Percentiles rank a stretch among this genome's conserved stretches.
phyloP scores from a whole-genome alignment of 2,888 invertebrate genomes.

The Trichogramma evanescens region DNA sequence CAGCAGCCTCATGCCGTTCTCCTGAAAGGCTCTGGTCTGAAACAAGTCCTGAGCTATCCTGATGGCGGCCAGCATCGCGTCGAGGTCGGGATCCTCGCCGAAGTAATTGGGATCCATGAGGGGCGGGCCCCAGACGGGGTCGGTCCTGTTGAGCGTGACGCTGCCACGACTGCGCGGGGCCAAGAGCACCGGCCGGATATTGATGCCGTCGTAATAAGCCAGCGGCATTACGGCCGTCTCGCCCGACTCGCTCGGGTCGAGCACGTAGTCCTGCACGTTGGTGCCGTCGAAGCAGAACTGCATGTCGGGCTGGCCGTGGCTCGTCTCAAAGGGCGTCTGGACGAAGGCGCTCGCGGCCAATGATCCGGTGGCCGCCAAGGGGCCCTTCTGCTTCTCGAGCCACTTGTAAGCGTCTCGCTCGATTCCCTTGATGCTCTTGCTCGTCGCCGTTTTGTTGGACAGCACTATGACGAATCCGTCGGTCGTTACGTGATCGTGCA shows the following conservation, averaged over 20 bases:
- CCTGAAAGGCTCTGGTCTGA: slow-evolving; percentile 54
- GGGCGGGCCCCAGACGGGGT: slow-evolving; percentile 68
- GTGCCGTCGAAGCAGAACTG: slow-evolving; percentile 60
- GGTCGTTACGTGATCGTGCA: slow-evolving; percentile 51
- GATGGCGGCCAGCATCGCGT: slow-evolving; percentile 56
- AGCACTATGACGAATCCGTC: slow-evolving; percentile 43
- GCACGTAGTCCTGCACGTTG: slow-evolving; percentile 53
- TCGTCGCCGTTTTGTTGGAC: slow-evolving; percentile 32
- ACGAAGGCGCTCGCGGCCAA: slow-evolving; percentile 57
- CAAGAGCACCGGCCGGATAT: slow-evolving; percentile 57
- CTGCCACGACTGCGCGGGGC: slow-evolving; percentile 60
- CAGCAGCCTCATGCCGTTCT: slow-evolving; percentile 53
- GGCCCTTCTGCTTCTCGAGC: slow-evolving; percentile 49
- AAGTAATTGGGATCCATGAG: slow-evolving; percentile 67
- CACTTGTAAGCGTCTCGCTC: slow-evolving; percentile 47
- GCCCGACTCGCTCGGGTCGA: slow-evolving; percentile 52
- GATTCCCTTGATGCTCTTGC: slow-evolving; percentile 34
- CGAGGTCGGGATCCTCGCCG: slow-evolving; percentile 57
- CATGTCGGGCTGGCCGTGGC: slow-evolving; percentile 54
- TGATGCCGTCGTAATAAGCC: slow-evolving; percentile 59
- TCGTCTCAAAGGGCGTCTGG: slow-evolving; percentile 51
- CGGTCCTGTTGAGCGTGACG: slow-evolving; percentile 57
- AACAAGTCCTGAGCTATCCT: slow-evolving; percentile 56
- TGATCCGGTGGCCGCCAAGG: slow-evolving; percentile 48
- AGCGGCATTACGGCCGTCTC: slow-evolving; percentile 53